phyloP scores from a whole-genome alignment of 2,888 invertebrate species.

The Hipparchia sbordonii region DNA sequence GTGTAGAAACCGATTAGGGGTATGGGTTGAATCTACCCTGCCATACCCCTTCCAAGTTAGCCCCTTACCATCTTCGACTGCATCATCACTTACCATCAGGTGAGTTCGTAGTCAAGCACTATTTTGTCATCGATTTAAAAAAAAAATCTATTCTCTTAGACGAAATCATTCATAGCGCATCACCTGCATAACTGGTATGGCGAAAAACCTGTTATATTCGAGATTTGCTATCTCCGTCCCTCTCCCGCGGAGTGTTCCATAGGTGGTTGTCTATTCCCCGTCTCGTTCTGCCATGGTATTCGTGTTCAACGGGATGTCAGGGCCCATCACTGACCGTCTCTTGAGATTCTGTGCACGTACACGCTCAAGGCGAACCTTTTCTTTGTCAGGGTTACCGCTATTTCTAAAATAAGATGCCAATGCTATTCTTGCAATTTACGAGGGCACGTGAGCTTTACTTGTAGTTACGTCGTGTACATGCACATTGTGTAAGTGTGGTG shows the following conservation, averaged over 20 bases:
- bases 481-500: no score
- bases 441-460: no score
- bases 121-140: background rate
- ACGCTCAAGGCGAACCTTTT: slow-evolving; percentile 48
- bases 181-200: slow-evolving; percentile 38
- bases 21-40: no score
- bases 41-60: no score
- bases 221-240: slow-evolving; percentile 27
- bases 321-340: slow-evolving; percentile 42
- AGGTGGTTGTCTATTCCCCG: slow-evolving; percentile 26
- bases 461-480: no score
- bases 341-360: slow-evolving; percentile 51
- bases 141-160: slow-evolving; percentile 29
- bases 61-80: no score
- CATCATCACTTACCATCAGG: no score
- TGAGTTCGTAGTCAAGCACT: no score
- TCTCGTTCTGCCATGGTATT: slow-evolving; percentile 49
- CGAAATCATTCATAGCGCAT: slow-evolving; percentile 38
- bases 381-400: slow-evolving; percentile 42
- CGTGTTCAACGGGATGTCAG: slow-evolving; percentile 52
- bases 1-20: no score
- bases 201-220: slow-evolving; percentile 39
- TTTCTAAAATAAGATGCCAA: slow-evolving; percentile 19
- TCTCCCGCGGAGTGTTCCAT: slow-evolving; percentile 9
- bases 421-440: background rate